Evolutionary conservation across 1,140 invertebrate species (phyloP), one percentile per base, ranked within the genome.

Genomic region (Cydia splendana): DNA sequence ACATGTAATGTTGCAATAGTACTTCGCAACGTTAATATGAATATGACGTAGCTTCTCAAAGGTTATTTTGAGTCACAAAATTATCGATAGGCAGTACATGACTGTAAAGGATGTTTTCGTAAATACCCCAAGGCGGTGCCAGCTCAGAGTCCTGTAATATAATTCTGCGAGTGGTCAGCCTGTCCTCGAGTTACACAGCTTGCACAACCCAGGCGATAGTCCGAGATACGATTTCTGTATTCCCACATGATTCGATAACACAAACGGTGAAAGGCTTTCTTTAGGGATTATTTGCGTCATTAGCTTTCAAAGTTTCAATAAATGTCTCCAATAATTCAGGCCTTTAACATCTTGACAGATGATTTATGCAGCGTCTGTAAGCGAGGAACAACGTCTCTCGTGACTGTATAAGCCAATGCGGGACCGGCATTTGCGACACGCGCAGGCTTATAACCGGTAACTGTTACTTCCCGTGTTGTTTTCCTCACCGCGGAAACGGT

Each of bases 111-210:
- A 76, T 75, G 24, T 57, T 74, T 48, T 77, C 28, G 76, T 77
- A 65, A 82, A 75, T 45, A 79, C 71, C 69, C 77, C 78, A 76
- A 76, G 77, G 77, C 13, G 15, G 45, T 18, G 74, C 62, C 42
- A 65, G 15, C 67, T 71, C 67, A 45, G 75, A 75, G 76, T 84
- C 81, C 80, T 79, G 80, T 79, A 80, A 80, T 78, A 74, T 78
- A 76, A 83, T 84, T 80, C 81, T 62, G 76, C 76, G 67, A 75
- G 79, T 77, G 79, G 76, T 67, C 78, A 75, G 53, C 53, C 42
- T 75, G 85, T 85, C 84, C 85, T 85, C 80, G 84, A 15, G 76
- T 91, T 91, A 85, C 88, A 83, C 84, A 88, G 89, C 80, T 62
- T 62, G 57, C 57, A 62, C 57, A 62, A 62, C 57, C 18, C 20